phyloP scores from a whole-genome alignment of 2,113 vertebrate genomes.

The Neogobius melanostomus region DNA sequence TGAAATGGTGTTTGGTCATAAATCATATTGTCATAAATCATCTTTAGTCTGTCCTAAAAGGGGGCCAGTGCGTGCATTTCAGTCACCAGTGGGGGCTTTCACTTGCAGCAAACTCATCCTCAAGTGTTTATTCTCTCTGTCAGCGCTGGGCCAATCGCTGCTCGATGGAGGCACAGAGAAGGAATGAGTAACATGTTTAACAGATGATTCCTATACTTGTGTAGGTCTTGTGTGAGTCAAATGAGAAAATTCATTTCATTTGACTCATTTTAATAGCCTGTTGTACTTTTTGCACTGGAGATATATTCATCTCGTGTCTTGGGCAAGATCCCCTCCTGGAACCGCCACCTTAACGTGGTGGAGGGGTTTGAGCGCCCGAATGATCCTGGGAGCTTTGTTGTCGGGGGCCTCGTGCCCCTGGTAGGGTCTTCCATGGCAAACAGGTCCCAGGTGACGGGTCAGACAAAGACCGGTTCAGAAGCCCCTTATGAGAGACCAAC shows the following conservation, averaged over 20 bases:
- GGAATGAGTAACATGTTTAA: constrained; percentile 60
- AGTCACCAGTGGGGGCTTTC: constrained; percentile 25
- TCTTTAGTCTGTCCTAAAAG: constrained; percentile 39
- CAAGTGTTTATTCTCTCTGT: constrained; percentile 55
- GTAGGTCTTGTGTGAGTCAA: constrained; percentile 39
- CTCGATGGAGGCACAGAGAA: constrained; percentile 34
- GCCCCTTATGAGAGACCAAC: too few species aligned
- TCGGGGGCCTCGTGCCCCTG: too few species aligned
- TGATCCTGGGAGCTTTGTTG: too few species aligned
- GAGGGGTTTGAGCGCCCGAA: too few species aligned
- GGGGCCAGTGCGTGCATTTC: constrained; percentile 32
- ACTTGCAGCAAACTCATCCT: constrained; percentile 43
- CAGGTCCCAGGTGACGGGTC: too few species aligned
- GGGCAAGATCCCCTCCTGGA: too few species aligned
- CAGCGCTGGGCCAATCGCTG: constrained; percentile 40
- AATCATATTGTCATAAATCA: constrained; percentile 40
- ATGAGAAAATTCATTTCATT: background rate
- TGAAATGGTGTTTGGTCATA: constrained; percentile 23
- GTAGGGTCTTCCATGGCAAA: too few species aligned
- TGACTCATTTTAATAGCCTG: background rate
- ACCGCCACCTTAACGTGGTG: too few species aligned
- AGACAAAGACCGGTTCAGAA: too few species aligned
- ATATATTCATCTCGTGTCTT: too few species aligned
- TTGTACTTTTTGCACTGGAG: too few species aligned
- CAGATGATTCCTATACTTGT: constrained; percentile 42